Conservation (phyloP, 2,113 vertebrate genomes). For the Vulpes lagopus region DNA sequence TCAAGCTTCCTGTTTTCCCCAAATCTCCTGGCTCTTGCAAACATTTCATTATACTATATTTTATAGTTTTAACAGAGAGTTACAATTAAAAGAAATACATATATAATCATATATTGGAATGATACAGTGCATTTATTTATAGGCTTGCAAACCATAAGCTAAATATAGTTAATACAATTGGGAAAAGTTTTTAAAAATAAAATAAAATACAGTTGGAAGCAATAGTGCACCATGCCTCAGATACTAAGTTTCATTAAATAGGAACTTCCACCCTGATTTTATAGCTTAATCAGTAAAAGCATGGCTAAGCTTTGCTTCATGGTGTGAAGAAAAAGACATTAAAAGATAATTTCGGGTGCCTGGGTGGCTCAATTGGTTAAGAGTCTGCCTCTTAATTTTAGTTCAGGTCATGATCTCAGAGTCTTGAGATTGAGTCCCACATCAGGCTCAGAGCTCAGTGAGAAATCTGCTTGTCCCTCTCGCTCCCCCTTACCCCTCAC, state of each 20-base stretch:
- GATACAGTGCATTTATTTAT: not conserved
- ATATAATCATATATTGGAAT: not conserved
- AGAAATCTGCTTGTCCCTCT: not conserved
- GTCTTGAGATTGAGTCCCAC: not conserved
- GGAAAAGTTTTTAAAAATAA: not conserved
- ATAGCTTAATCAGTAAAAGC: conserved; percentile 5
- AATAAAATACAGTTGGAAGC: conserved; percentile 42
- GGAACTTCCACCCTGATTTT: not conserved
- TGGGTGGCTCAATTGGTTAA: not conserved
- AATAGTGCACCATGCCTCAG: not conserved
- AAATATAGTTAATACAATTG: not conserved
- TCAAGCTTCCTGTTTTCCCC: conserved; percentile 17
- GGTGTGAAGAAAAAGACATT: conserved; percentile 30
- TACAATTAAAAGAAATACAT: conserved; percentile 12
- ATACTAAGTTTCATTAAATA: conserved; percentile 33
- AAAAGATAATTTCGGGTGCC: not conserved
- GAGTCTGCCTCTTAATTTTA: not conserved
- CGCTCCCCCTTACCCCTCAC: not conserved
- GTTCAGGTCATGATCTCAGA: not conserved
- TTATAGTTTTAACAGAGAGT: not conserved
- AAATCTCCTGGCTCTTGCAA: conserved; percentile 38
- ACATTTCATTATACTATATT: not conserved
- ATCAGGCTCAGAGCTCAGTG: not conserved
- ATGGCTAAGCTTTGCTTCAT: conserved; percentile 29
- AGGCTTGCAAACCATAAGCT: not conserved